These are phyloP conservation scores for Athalia cordata DNA, from an alignment of 2,888 invertebrate species.

Conservation along the genomic window DNA sequence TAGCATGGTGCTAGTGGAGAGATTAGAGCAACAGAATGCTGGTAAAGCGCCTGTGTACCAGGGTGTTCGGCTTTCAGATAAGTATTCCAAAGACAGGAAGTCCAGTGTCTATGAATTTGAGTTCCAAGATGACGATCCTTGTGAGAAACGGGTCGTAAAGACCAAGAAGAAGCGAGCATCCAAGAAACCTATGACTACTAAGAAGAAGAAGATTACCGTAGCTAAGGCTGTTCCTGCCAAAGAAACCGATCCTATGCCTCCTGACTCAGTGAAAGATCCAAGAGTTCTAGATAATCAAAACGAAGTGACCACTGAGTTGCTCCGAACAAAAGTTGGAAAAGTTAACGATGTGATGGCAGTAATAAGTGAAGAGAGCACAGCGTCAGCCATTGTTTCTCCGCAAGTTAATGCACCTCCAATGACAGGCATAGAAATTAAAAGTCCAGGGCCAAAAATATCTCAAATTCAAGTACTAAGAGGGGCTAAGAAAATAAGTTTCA, in stretches of 20 bases:
- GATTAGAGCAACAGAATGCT: constrained; percentile 4
- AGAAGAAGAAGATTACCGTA: constrained; percentile 7
- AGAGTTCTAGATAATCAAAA: too few relatives aligned
- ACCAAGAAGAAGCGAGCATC: constrained; percentile 27
- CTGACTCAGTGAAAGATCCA: not conserved
- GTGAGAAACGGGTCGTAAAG: constrained; percentile 2
- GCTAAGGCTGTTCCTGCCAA: not conserved
- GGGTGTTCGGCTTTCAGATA: constrained; percentile 37
- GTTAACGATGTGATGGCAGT: too few relatives aligned
- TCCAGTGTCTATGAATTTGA: constrained; percentile 50
- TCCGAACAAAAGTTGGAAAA: not conserved
- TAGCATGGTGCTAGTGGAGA: constrained; percentile 20
- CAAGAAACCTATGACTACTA: not conserved
- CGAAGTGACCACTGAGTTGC: too few relatives aligned
- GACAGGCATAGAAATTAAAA: not conserved
- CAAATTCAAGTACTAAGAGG: constrained; percentile 45
- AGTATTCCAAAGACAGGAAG: constrained; percentile 33
- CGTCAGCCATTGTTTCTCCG: not conserved
- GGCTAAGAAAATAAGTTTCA: constrained; percentile 46
- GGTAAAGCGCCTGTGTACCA: constrained; percentile 50
- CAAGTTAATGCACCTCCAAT: not conserved
- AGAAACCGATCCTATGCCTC: not conserved
- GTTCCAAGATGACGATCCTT: constrained; percentile 47
- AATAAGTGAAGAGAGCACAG: not conserved
- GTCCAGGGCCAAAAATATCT: constrained; percentile 37